A percentile compares a stretch with the other conserved stretches of the same genome.
Conservation (phyloP, 2,113 vertebrate species). For the Psilopogon haemacephalus region DNA sequence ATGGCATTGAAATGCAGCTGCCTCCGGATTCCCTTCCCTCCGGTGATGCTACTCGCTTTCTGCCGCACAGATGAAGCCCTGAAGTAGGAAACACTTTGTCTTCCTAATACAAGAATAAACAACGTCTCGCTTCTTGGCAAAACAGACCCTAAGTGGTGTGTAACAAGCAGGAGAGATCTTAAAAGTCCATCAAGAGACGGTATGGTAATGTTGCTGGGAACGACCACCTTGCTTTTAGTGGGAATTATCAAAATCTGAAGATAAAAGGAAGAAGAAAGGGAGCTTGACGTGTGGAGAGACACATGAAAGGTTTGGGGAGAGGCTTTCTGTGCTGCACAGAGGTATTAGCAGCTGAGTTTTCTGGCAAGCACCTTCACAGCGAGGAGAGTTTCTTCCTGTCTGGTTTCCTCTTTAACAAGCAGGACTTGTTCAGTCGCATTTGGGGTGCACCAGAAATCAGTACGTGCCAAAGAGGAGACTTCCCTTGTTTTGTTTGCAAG, state of each 20-base stretch:
- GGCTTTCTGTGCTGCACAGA: background rate
- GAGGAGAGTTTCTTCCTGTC: conserved; percentile 19
- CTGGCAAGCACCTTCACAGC: conserved; percentile 3
- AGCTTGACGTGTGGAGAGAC: conserved; percentile 37
- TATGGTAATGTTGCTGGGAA: conserved; percentile 29
- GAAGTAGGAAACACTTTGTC: conserved; percentile 57
- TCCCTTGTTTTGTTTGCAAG: background rate
- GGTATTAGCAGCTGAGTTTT: conserved; percentile 13
- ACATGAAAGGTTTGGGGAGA: conserved; percentile 57
- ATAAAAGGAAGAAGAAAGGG: conserved; percentile 59
- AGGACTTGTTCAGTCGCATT: background rate
- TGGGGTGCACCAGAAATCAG: background rate
- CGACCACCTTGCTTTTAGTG: conserved; percentile 55
- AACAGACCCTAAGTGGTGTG: background rate
- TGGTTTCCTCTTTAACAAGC: background rate
- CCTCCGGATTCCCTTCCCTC: conserved; percentile 28
- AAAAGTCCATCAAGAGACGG: conserved; percentile 45
- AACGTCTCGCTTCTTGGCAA: conserved; percentile 53
- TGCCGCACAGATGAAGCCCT: conserved; percentile 48
- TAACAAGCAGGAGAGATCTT: conserved; percentile 47
- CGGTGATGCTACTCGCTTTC: background rate
- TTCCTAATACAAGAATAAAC: conserved; percentile 62
- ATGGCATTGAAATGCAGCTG: conserved; percentile 52
- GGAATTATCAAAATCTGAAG: conserved; percentile 61
- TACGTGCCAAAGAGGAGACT: background rate